Evolutionary conservation across 92 coral and sea anemone species (phyloP).

Genomic region (Phenganax subtilis): DNA sequence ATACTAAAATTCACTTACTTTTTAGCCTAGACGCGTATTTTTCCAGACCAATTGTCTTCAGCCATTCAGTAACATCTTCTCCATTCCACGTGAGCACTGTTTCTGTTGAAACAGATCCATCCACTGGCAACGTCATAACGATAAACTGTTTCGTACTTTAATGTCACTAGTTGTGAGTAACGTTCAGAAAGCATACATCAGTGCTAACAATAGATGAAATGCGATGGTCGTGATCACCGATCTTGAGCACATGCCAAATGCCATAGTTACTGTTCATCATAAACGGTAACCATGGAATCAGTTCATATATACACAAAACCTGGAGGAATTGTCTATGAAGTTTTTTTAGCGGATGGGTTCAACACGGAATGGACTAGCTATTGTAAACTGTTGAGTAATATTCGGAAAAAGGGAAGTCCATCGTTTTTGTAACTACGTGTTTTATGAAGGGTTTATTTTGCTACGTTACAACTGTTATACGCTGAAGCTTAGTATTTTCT

Average conservation of each 20-base stretch:
- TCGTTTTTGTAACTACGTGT: no score
- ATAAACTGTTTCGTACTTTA: slow-evolving; percentile 6
- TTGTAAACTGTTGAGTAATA: neutral
- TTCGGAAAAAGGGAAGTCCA: no score
- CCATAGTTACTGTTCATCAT: slow-evolving; percentile 29
- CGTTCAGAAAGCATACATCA: no score
- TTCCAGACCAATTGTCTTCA: slow-evolving; percentile 42
- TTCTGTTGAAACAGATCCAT: slow-evolving; percentile 9
- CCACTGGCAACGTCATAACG: slow-evolving; percentile 13
- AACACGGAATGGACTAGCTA: neutral
- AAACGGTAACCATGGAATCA: neutral
- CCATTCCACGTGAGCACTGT: slow-evolving; percentile 50
- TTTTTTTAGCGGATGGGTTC: neutral
- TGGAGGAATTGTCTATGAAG: neutral
- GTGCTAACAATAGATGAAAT: no score
- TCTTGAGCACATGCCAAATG: slow-evolving; percentile 9
- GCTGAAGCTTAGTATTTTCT: neutral
- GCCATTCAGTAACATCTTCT: slow-evolving; percentile 47
- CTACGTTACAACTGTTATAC: neutral
- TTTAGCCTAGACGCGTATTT: slow-evolving; percentile 46
- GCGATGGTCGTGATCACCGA: no score
- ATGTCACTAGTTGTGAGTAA: neutral
- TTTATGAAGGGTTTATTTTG: neutral
- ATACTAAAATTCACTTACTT: slow-evolving; percentile 29
- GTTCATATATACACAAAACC: no score